Evolutionary conservation across 2,888 invertebrate species (phyloP).

Genomic region (Pantelozetes paolii): DNA sequence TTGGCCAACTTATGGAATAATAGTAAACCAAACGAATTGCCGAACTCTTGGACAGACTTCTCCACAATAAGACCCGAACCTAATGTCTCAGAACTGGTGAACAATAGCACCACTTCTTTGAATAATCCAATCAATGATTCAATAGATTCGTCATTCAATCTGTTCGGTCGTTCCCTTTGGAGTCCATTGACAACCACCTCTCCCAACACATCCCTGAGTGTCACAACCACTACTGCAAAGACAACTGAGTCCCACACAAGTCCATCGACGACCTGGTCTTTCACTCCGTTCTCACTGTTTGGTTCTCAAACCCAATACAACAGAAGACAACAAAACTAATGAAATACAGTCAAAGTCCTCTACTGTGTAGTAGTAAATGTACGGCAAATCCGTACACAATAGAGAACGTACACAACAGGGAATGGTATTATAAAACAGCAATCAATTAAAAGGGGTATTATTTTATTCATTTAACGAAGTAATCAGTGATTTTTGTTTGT

Average conservation of each 20-base stretch:
- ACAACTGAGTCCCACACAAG: neutral
- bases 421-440: no score
- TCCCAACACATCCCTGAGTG: neutral
- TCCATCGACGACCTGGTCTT: conserved; percentile 22
- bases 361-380: no score
- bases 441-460: no score
- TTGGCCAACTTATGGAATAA: conserved; percentile 13
- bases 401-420: no score
- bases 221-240: conserved; percentile 21
- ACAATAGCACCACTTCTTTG: neutral
- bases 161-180: conserved; percentile 30
- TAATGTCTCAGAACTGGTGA: neutral
- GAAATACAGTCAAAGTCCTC: neutral
- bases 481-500: conserved; percentile 9
- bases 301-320: conserved; percentile 28
- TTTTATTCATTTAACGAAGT: no score
- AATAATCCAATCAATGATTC: conserved; percentile 4
- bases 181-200: conserved; percentile 16
- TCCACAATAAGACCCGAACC: neutral
- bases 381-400: no score
- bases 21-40: neutral
- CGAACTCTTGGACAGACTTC: conserved; percentile 6
- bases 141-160: conserved; percentile 23
- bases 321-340: neutral
- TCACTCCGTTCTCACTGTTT: conserved; percentile 30